phyloP scores from a whole-genome alignment of 2,113 vertebrate species.

The Chascanopsetta lugubris region DNA sequence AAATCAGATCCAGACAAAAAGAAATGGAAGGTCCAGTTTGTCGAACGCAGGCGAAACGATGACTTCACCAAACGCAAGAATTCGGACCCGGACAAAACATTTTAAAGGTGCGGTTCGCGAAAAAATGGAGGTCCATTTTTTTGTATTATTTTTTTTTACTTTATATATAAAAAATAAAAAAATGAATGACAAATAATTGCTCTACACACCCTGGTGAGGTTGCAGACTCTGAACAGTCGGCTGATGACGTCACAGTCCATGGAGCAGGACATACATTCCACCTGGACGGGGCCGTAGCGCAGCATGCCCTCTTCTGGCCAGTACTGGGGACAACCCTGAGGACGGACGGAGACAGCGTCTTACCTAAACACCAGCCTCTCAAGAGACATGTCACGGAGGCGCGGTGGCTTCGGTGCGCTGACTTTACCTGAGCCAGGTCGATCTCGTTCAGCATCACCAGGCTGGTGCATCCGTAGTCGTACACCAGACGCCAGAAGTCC shows the following conservation, averaged over 20 bases:
- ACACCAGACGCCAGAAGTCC: slow-evolving; percentile 99
- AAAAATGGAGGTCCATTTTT: no score
- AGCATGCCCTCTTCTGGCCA: slow-evolving; percentile 97
- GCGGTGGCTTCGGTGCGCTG: not conserved
- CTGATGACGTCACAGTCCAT: slow-evolving; percentile 98
- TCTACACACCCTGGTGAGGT: slow-evolving; percentile 91
- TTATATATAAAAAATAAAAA: not conserved
- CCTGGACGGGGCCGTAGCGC: slow-evolving; percentile 95
- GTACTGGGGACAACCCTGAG: slow-evolving; percentile 96
- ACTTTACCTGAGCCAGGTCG: slow-evolving; percentile 92
- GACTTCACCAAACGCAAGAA: no score
- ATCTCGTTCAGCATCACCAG: slow-evolving; percentile 98
- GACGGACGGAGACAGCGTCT: slow-evolving; percentile 9
- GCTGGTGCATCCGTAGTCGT: slow-evolving; percentile 97
- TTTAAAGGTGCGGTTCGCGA: no score
- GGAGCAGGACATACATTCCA: slow-evolving; percentile 97
- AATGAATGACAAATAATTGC: not conserved
- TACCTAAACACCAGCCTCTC: not conserved
- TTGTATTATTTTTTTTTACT: not conserved
- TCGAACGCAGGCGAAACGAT: no score
- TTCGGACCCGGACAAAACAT: no score
- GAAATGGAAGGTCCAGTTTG: no score
- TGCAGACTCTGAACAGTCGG: slow-evolving; percentile 98
- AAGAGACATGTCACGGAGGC: no score
- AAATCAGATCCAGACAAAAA: no score